Percentiles rank a stretch among this genome's conserved stretches.
Evolutionary conservation across 2,113 vertebrate species (phyloP).

Genomic region (Chaetodon trifascialis): DNA sequence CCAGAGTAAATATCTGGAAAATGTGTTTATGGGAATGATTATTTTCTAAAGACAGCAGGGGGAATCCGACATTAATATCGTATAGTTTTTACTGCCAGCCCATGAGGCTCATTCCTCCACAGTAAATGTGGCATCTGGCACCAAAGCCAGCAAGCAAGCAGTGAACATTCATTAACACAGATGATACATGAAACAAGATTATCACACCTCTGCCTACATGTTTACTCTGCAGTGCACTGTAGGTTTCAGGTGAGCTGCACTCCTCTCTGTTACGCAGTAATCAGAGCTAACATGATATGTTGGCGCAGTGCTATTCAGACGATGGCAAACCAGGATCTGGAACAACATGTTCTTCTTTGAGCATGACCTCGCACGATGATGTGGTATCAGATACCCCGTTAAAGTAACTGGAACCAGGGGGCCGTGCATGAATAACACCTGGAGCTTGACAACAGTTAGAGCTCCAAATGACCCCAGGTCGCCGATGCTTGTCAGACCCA

Average conservation of each 20-base stretch:
- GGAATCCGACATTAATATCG: constrained; percentile 25
- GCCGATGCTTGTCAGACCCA: not conserved
- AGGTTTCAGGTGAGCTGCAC: constrained; percentile 30
- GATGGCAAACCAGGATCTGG: constrained; percentile 6
- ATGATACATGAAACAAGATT: constrained; percentile 34
- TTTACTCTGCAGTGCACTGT: constrained; percentile 2
- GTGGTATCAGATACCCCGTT: constrained; percentile 45
- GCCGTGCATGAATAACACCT: constrained; percentile 21
- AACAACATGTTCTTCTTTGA: constrained; percentile 40
- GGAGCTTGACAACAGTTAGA: not conserved
- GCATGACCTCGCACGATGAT: not conserved
- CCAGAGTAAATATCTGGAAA: constrained; percentile 25
- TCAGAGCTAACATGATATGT: constrained; percentile 32
- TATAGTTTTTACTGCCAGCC: constrained; percentile 35
- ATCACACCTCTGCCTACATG: constrained; percentile 44
- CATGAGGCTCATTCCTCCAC: constrained; percentile 43
- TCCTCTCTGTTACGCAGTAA: constrained; percentile 1
- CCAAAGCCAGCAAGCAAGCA: constrained; percentile 26
- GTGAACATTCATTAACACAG: constrained; percentile 31
- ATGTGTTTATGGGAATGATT: constrained; percentile 28
- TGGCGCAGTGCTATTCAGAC: not conserved
- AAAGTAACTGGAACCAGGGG: constrained; percentile 43
- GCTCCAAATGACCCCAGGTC: constrained; percentile 7
- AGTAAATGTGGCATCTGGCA: constrained; percentile 59
- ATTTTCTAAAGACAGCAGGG: constrained; percentile 16